A percentile compares a stretch with the other conserved stretches of the same genome.
Evolutionary conservation across 2,113 vertebrate genomes (phyloP).

Genomic region (Syngnathoides biaculeatus): DNA sequence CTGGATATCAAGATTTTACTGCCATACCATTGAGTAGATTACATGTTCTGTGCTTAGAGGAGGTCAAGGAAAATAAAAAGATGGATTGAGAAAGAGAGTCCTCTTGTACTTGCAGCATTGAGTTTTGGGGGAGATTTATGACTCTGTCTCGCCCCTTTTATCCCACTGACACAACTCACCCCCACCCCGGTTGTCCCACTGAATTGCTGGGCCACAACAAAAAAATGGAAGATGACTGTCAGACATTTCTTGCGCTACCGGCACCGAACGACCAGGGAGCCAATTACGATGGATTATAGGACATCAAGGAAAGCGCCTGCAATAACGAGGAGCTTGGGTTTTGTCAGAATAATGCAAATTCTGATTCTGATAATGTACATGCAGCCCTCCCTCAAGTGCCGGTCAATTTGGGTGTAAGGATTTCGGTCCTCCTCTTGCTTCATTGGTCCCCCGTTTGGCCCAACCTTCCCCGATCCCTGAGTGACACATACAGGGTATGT

Average conservation of each 20-base stretch:
- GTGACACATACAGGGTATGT: slow-evolving; percentile 23
- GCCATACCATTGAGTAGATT: slow-evolving; percentile 20
- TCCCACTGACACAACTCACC: neutral
- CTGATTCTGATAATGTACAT: slow-evolving; percentile 9
- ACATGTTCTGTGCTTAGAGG: slow-evolving; percentile 20
- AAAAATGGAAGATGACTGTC: slow-evolving; percentile 10
- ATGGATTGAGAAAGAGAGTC: slow-evolving; percentile 27
- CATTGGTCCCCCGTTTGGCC: neutral
- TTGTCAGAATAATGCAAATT: slow-evolving; percentile 14
- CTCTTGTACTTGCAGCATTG: slow-evolving; percentile 42
- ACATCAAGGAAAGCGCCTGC: slow-evolving; percentile 37
- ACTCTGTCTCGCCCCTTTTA: slow-evolving; percentile 31
- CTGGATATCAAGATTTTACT: slow-evolving; percentile 34
- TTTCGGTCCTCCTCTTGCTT: neutral
- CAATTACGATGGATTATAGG: slow-evolving; percentile 45
- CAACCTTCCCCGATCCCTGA: neutral
- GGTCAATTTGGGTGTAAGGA: slow-evolving; percentile 27
- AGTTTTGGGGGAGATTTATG: slow-evolving; percentile 51
- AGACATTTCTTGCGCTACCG: slow-evolving; percentile 16
- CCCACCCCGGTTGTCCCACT: neutral
- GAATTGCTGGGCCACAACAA: slow-evolving; percentile 8
- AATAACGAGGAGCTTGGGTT: slow-evolving; percentile 49
- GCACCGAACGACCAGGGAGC: slow-evolving; percentile 12
- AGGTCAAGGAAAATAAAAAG: slow-evolving; percentile 19
- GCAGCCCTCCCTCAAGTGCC: slow-evolving; percentile 14